Conservation (phyloP, 2,797 vertebrate genomes). For the Sebastes cheni region DNA sequence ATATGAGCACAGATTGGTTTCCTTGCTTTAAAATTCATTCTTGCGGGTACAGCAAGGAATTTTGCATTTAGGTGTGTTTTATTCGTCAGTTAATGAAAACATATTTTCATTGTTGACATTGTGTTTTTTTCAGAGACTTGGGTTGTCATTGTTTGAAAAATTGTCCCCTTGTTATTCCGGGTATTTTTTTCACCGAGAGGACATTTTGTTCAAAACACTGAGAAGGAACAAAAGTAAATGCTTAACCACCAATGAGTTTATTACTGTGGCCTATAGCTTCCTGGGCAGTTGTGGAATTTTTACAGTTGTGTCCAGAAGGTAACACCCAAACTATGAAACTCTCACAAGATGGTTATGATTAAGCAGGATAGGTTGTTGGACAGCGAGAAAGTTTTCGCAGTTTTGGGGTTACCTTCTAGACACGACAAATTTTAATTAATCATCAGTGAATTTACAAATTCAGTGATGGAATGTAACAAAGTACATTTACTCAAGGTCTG, state of each 20-base stretch:
- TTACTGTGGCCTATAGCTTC: background rate
- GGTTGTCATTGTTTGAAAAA: background rate
- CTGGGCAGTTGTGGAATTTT: background rate
- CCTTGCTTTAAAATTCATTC: slow-evolving; percentile 1
- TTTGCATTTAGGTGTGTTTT: background rate
- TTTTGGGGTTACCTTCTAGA: too few relatives aligned
- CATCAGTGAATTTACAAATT: too few relatives aligned
- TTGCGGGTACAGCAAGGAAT: background rate
- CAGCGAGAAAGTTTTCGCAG: too few relatives aligned
- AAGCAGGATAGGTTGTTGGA: too few relatives aligned
- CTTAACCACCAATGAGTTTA: slow-evolving; percentile 40
- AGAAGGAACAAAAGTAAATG: slow-evolving; percentile 57
- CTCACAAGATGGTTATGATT: too few relatives aligned
- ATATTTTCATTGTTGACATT: background rate
- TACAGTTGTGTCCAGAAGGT: background rate
- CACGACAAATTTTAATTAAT: too few relatives aligned
- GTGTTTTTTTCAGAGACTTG: background rate
- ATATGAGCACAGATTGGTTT: background rate
- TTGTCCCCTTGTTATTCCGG: background rate
- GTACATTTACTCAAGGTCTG: too few relatives aligned
- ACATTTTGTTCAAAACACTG: slow-evolving; percentile 18
- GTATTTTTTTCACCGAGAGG: background rate
- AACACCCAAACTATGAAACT: too few relatives aligned
- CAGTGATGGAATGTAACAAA: too few relatives aligned
- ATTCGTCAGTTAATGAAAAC: background rate